Evolutionary conservation across 2,888 invertebrate genomes (phyloP).

Genomic region (Troides helena): DNA sequence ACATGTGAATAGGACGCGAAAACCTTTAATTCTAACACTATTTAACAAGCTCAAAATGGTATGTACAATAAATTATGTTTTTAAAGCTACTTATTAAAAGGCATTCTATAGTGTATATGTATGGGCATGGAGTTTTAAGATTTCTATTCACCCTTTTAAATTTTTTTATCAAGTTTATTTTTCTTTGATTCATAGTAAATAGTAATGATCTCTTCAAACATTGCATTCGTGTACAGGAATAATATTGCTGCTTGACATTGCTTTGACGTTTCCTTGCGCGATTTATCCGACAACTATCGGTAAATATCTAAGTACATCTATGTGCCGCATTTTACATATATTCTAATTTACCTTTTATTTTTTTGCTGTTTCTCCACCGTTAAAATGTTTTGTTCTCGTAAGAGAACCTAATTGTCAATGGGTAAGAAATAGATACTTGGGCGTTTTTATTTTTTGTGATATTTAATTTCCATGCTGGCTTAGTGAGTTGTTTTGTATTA

Average conservation of each 20-base stretch:
- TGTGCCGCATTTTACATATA: slow-evolving; percentile 39
- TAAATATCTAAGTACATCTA: slow-evolving; percentile 42
- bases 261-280: slow-evolving; percentile 53
- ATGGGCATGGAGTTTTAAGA: no score
- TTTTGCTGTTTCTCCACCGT: slow-evolving; percentile 37
- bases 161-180: not conserved
- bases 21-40: no score
- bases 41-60: no score
- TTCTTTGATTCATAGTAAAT: not conserved
- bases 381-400: slow-evolving; percentile 74
- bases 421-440: slow-evolving; percentile 55
- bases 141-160: no score
- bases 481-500: slow-evolving; percentile 48
- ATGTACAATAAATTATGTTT: no score
- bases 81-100: no score
- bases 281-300: slow-evolving; percentile 41
- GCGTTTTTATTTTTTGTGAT: slow-evolving; percentile 34
- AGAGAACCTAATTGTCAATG: slow-evolving; percentile 75
- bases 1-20: no score
- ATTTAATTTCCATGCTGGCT: slow-evolving; percentile 35
- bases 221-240: slow-evolving; percentile 32
- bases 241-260: slow-evolving; percentile 22
- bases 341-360: slow-evolving; percentile 35
- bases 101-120: no score
- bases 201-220: not conserved